Conservation (phyloP, 2,113 vertebrate species). For the Chamaea fasciata region DNA sequence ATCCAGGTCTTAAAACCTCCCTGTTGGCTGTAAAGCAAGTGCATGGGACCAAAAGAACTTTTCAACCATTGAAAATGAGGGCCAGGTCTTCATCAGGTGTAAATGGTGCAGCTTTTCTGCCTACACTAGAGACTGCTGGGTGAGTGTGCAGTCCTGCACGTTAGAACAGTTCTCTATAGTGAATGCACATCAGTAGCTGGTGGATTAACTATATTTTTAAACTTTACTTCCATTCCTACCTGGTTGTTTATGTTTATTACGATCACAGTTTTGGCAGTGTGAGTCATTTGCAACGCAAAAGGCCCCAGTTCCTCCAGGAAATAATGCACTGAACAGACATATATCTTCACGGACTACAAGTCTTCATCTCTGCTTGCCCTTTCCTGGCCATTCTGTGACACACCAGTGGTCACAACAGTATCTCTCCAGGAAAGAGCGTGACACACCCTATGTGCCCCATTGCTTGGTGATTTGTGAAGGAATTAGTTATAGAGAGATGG, state of each 20-base stretch:
- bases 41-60: neutral
- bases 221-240: neutral
- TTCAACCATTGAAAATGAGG: neutral
- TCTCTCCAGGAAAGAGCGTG: neutral
- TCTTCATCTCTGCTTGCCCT: neutral
- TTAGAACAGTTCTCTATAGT: neutral
- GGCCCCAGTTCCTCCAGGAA: neutral
- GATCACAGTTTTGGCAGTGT: neutral
- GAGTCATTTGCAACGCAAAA: neutral
- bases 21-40: neutral
- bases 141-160: neutral
- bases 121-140: neutral
- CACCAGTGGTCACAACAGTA: neutral
- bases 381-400: neutral
- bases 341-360: accelerated
- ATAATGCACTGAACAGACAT: neutral
- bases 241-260: neutral
- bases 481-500: neutral
- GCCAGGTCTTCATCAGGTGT: neutral
- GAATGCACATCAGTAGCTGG: neutral
- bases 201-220: accelerated
- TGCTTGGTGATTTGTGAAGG: neutral
- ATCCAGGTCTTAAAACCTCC: neutral
- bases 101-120: neutral
- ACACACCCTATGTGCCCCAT: neutral